Evolutionary conservation across 2,797 vertebrate species (phyloP).

Genomic region (Threskiornis aethiopicus): DNA sequence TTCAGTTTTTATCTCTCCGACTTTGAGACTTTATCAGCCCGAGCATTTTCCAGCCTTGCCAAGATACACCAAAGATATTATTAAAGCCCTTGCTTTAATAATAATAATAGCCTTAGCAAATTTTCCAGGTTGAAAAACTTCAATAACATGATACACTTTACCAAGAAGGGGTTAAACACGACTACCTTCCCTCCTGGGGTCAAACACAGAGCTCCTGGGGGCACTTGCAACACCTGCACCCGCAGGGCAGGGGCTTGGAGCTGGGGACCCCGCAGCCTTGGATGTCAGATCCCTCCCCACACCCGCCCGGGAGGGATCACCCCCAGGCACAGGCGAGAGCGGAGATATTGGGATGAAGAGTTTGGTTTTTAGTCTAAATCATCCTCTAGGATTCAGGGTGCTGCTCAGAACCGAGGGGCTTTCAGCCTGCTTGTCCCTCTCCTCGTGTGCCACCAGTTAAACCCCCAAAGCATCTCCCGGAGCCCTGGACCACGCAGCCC

Average conservation of each 20-base stretch:
- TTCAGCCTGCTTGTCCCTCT: not conserved
- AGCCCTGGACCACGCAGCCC: not conserved
- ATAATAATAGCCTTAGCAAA: not conserved
- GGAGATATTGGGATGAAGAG: not conserved
- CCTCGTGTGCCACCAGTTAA: rapidly evolving
- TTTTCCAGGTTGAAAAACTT: not conserved
- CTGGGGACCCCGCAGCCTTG: not conserved
- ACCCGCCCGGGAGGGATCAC: not conserved
- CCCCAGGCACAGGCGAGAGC: not conserved
- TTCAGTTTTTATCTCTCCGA: not conserved
- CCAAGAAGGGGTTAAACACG: not conserved
- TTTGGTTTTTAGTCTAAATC: not conserved
- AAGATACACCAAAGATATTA: not conserved
- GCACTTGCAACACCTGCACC: not conserved
- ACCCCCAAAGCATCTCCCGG: not conserved
- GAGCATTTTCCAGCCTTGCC: not conserved
- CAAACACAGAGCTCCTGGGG: not conserved
- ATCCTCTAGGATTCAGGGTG: not conserved
- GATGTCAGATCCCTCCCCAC: not conserved
- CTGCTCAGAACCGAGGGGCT: not conserved
- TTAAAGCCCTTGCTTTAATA: not conserved
- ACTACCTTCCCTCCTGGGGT: not conserved
- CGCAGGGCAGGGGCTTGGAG: not conserved
- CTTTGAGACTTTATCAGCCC: not conserved
- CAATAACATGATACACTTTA: rapidly evolving